phyloP scores from a whole-genome alignment of 2,797 vertebrate species.

The Melanotaenia maccullochi region DNA sequence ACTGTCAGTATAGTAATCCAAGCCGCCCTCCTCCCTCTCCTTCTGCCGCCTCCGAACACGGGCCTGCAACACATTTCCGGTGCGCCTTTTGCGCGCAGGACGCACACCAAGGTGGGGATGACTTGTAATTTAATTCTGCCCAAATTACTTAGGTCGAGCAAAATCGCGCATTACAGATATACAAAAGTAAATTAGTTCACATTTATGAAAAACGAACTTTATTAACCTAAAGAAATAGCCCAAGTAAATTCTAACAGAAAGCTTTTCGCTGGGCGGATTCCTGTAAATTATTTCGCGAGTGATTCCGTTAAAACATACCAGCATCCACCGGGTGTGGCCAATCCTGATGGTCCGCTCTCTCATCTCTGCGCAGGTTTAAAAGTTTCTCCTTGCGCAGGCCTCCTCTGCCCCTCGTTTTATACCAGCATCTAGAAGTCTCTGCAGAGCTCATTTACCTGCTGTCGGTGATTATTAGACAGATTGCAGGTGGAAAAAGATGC shows the following conservation, averaged over 20 bases:
- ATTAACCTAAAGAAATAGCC: not conserved
- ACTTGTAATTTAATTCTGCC: not conserved
- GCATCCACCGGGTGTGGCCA: conserved; percentile 57
- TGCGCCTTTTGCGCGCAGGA: conserved; percentile 66
- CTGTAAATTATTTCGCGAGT: too few relatives aligned
- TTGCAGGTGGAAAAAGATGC: conserved; percentile 78
- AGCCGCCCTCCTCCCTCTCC: conserved; percentile 59
- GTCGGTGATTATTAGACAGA: conserved; percentile 81
- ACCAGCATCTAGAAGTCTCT: conserved; percentile 25
- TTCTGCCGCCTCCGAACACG: conserved; percentile 49
- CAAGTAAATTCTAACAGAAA: not conserved
- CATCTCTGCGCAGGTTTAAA: conserved; percentile 21
- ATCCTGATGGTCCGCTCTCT: conserved; percentile 29
- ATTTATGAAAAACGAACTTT: not conserved
- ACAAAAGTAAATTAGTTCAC: not conserved
- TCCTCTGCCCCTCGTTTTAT: conserved; percentile 59
- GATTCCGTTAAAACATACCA: conserved; percentile 42
- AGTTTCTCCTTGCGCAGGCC: conserved; percentile 47
- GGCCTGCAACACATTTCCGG: conserved; percentile 48
- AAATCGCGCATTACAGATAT: not conserved
- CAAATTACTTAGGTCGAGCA: not conserved
- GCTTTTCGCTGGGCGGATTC: not conserved
- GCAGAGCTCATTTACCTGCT: conserved; percentile 78
- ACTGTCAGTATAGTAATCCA: conserved; percentile 78
- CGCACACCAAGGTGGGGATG: conserved; percentile 27